These are phyloP conservation scores for Chondrilla cf. caribensis DNA, from an alignment of 37 sponge, comb jelly and placozoan genomes.

Conservation along the genomic window DNA sequence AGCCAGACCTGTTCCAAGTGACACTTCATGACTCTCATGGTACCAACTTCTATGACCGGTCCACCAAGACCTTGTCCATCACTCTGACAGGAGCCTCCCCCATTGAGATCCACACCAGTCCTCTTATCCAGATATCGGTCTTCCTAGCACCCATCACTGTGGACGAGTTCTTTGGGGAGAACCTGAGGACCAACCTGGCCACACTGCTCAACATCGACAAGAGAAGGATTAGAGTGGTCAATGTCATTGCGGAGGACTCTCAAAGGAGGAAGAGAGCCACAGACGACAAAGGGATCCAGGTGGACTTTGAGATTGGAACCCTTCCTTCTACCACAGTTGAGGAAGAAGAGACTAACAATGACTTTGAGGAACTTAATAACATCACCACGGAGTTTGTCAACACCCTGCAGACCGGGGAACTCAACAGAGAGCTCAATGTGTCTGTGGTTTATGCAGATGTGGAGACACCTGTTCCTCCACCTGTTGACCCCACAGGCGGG, in stretches of 20 bases:
- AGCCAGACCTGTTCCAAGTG: too few relatives aligned
- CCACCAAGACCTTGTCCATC: conserved; percentile 54
- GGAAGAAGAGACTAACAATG: background rate
- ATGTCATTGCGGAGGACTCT: conserved; percentile 48
- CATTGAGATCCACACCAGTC: conserved; percentile 42
- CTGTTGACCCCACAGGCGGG: conserved; percentile 52
- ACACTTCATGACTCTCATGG: conserved; percentile 33
- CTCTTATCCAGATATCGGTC: conserved; percentile 58
- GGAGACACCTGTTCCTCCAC: conserved; percentile 47
- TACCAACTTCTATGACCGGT: conserved; percentile 67
- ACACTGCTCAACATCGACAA: conserved; percentile 66
- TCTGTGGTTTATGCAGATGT: conserved; percentile 39
- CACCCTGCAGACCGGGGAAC: conserved; percentile 62
- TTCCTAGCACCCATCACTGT: conserved; percentile 54
- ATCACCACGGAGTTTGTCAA: conserved; percentile 40
- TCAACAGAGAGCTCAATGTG: conserved; percentile 41
- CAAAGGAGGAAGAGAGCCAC: conserved; percentile 23
- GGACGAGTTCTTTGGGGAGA: conserved; percentile 86
- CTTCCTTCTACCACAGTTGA: background rate
- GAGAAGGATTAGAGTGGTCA: conserved; percentile 73
- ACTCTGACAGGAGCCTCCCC: conserved; percentile 42
- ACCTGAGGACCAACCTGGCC: conserved; percentile 74
- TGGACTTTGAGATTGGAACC: conserved; percentile 77
- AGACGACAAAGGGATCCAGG: background rate
- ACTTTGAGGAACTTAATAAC: conserved; percentile 32